These are phyloP conservation scores for Nezara viridula DNA, from an alignment of 2,888 invertebrate species.

Conservation along the genomic window DNA sequence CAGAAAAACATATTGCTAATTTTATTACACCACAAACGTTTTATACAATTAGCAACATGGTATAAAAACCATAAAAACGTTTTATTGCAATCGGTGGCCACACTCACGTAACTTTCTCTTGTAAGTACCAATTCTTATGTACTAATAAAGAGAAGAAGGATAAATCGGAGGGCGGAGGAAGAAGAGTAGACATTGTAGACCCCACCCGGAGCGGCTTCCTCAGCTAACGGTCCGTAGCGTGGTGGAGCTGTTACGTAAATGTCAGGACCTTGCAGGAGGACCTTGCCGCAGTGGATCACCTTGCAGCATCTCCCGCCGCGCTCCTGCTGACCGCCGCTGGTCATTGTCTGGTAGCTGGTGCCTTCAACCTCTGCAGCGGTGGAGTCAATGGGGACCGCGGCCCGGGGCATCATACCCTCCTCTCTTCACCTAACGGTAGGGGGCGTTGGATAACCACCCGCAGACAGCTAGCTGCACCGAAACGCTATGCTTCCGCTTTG, in stretches of 20 bases:
- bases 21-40: too few species aligned
- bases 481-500: neutral
- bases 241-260: conserved; percentile 53
- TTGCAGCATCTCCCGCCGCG: conserved; percentile 54
- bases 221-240: conserved; percentile 10
- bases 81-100: too few species aligned
- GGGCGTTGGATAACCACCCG: neutral
- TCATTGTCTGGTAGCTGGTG: neutral
- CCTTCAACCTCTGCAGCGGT: neutral
- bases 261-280: conserved; percentile 54
- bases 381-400: neutral
- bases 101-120: too few species aligned
- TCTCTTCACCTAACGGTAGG: neutral
- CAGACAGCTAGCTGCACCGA: neutral
- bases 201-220: conserved; percentile 9
- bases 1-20: too few species aligned
- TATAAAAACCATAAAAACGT: too few species aligned
- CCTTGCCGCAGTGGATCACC: conserved; percentile 56
- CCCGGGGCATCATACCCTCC: neutral
- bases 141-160: neutral
- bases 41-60: too few species aligned
- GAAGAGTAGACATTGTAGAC: neutral
- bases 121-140: neutral
- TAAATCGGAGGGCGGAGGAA: neutral
- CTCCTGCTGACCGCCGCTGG: neutral